A percentile compares a stretch with the other conserved stretches of the same genome.
phyloP scores from a whole-genome alignment of 2,888 invertebrate genomes.

The Drosophila greeni region DNA sequence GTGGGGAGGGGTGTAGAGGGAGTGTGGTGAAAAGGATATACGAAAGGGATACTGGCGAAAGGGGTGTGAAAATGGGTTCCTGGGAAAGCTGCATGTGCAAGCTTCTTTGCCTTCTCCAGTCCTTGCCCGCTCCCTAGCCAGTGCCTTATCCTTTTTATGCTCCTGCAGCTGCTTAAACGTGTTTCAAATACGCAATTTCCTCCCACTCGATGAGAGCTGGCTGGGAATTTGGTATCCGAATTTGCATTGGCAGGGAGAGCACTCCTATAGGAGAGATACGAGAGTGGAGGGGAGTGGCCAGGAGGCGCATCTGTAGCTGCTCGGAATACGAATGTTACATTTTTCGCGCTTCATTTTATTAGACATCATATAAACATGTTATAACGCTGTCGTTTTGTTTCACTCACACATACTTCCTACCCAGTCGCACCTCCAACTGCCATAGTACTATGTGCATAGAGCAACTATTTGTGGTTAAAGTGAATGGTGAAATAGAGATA shows the following conservation, averaged over 20 bases:
- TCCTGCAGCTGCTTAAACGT: conserved; percentile 70
- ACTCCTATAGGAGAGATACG: neutral
- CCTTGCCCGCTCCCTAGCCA: conserved; percentile 1
- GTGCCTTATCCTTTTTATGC: conserved; percentile 54
- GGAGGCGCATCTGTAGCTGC: conserved; percentile 36
- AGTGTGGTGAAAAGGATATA: neutral
- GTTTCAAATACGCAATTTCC: conserved; percentile 69
- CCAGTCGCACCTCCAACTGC: neutral
- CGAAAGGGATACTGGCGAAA: neutral
- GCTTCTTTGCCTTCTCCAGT: too few relatives aligned
- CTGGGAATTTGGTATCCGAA: conserved; percentile 29
- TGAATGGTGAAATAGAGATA: neutral
- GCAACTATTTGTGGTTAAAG: conserved; percentile 6
- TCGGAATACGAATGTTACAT: conserved; percentile 62
- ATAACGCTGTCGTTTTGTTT: conserved; percentile 7
- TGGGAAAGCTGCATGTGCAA: conserved; percentile 31
- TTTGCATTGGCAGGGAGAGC: conserved; percentile 11
- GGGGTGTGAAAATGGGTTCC: neutral
- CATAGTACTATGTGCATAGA: neutral
- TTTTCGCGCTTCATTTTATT: conserved; percentile 55
- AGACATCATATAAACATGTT: conserved; percentile 62
- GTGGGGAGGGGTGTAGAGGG: neutral
- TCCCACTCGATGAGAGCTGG: conserved; percentile 34
- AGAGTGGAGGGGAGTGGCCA: conserved; percentile 1
- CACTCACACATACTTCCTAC: neutral